Evolutionary conservation across 2,888 invertebrate species (phyloP), one percentile per base, ranked within the genome.

Genomic region (Thereva nobilitata): DNA sequence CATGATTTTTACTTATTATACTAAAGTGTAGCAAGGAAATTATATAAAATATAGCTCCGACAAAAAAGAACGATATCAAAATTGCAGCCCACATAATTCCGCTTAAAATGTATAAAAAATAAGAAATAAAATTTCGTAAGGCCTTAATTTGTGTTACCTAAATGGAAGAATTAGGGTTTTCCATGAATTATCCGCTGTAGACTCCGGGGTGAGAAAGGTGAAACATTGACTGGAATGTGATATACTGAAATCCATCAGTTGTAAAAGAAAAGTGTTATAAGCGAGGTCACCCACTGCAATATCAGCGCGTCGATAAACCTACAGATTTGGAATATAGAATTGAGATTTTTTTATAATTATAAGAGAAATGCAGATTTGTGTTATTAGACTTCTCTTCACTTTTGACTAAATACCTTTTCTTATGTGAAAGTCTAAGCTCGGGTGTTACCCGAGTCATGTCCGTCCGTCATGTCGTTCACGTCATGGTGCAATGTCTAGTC

Each of bases 191-290:
- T 93, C 91, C 1, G 86, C 86, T 12, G 89, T 81, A 0, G 92
- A 87, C 79, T 92, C 92, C 0, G 92, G 92, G 0, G 93, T 92
- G 12, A 93, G 77, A 75, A 93, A 93, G 0, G 93, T 93, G 73
- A 92, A 83, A 74, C 93, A 93, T 75, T 92, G 90, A 0, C 89
- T 86, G n/a, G 88, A 89, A 70, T 93, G 93, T 0, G 93, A 91
- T 54, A 86, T 83, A 63, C 89, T 89, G 45, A 93, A 79, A 77
- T 93, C 93, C 73, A 90, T 86, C 52, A 89, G 78, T 55, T 86
- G 84, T 54, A 89, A 77, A 72, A 91, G 86, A 73, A 86, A 85
- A 0, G 87, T 85, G 0, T 87, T 90, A 71, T 92, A 88, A 76
- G 92, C 88, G 37, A 93, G 82, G 79, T 93, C 91, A 0, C 90